Base-by-base conservation (phyloP, 2,888 invertebrate genomes). In the Octonoba sinensis region DNA sequence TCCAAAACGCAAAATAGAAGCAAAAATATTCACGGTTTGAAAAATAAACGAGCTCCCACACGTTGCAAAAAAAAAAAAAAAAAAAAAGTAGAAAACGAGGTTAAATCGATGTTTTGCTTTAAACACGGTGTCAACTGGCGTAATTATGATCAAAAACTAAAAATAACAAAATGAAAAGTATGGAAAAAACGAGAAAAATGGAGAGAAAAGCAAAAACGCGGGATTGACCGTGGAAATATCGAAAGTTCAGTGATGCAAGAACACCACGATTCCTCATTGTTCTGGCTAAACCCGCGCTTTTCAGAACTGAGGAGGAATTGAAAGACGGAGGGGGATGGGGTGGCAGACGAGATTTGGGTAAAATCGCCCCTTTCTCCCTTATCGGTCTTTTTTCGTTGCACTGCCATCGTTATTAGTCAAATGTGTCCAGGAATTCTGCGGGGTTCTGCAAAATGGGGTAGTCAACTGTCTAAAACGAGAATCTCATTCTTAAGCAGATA, bases 381-480 rank as follows among this genome's bases (percentile, higher is more conserved):
- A 81, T 81, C 79, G 73, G 67, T 44, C 79, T 73, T 81, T 54
- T 54, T 65, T 81, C 73, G 66, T 62, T 56, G 67, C 69, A 60
- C 67, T 81, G 79, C 79, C 79, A 73, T 64, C 73, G 73, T 73
- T 73, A 81, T 81, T 81, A 81, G 79, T 81, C 73, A 81, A 81
- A 81, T 81, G 73, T 64, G 79, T 64, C 79, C 79, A 72, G 54
- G 64, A 69, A 54, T 54, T 70, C 62, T 70, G 65, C 70, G 22
- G 18, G 46, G 56, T 57, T 54, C 54, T 54, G n/a, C 20, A 6
- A 54, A 54, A 56, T 22, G 13, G 47, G 60, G 36, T 36, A 36
- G 36, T 36, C 36, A 36, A 36, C 36, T 36, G 36, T 36, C 36
- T 36, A 8, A 4, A 36, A 36, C 36, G 36, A 11, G 36, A 36